Conservation (phyloP, 1,140 invertebrate species). For the Drosophila pandora region DNA sequence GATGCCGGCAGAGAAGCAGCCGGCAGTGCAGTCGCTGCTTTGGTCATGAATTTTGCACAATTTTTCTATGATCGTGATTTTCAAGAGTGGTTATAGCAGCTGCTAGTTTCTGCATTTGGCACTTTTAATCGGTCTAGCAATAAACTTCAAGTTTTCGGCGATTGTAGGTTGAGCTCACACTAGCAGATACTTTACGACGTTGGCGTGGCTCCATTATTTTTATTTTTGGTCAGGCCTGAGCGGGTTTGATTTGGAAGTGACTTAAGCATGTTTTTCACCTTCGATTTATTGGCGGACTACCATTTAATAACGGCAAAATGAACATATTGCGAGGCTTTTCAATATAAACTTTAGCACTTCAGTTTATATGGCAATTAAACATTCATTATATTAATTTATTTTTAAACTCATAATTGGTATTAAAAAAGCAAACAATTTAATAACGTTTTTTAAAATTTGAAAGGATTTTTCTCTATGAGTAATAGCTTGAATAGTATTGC, state of each 20-base stretch:
- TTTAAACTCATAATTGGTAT: conserved; percentile 21
- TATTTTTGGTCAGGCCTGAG: conserved; percentile 44
- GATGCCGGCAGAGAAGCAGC: conserved; percentile 9
- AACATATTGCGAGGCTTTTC: conserved; percentile 13
- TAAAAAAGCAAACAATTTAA: not conserved
- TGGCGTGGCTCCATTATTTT: not conserved
- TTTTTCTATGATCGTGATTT: conserved; percentile 78
- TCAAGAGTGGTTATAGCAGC: conserved; percentile 46
- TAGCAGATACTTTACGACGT: conserved; percentile 7
- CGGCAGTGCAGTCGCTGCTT: conserved; percentile 29
- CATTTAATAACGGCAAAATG: conserved; percentile 11
- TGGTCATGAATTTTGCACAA: conserved; percentile 70
- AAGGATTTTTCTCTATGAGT: no score
- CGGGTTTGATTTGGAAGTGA: conserved; percentile 22
- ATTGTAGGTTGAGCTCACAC: conserved; percentile 48
- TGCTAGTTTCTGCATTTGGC: conserved; percentile 47
- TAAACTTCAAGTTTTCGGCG: conserved; percentile 76
- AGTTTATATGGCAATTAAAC: conserved; percentile 9
- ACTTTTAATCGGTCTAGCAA: conserved; percentile 69
- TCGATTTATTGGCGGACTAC: conserved; percentile 41
- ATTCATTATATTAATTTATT: conserved; percentile 29
- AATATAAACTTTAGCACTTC: conserved; percentile 10
- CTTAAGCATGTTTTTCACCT: conserved; percentile 60
- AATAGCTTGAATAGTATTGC: no score
- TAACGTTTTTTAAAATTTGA: not conserved